Evolutionary conservation across 1,140 invertebrate genomes (phyloP), one percentile per base, ranked within the genome.

Genomic region (Drosophila takahashii): DNA sequence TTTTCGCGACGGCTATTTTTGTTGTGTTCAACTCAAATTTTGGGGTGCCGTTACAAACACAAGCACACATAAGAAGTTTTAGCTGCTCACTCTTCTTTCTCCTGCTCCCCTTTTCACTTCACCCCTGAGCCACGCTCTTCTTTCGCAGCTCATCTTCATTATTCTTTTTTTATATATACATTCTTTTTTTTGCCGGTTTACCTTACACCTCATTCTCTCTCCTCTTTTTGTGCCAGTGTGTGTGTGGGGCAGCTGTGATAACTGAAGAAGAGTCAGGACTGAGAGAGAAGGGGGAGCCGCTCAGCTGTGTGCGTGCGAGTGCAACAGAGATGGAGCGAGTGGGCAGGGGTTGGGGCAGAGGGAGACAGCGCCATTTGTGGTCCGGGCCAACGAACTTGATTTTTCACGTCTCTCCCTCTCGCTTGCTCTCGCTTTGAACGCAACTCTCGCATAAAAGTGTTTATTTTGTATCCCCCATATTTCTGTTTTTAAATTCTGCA

Each of bases 321-420:
- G 77, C 51, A 73, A 67, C 52, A 53, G 70, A 56, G 72, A 47
- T 44, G 39, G 64, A 48, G 41, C 4, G 47, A 42, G 16, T 54
- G 41, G 50, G 70, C 39, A 52, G 39, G 44, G 48, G 41, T 36
- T 45, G 48, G 50, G 67, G 15, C 58, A 29, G 44, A 65, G 48
- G 34, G 65, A 75, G 81, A 67, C 59, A 60, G 64, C 54, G 71
- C 47, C 78, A 78, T 87, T 66, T 87, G 57, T 74, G 79, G 72
- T 77, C 75, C 78, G 80, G 89, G 89, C 89, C 89, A 91, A 91
- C 89, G 89, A 91, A 91, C 89, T 91, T 91, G 79, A 79, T 83
- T 87, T 75, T 86, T 86, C 75, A 70, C 81, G 53, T 84, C 64
- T 66, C 44, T 76, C 42, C 44, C 52, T 51, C 47, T 59, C 32